phyloP scores from a whole-genome alignment of 2,113 vertebrate genomes.

The Larimichthys polyactis region DNA sequence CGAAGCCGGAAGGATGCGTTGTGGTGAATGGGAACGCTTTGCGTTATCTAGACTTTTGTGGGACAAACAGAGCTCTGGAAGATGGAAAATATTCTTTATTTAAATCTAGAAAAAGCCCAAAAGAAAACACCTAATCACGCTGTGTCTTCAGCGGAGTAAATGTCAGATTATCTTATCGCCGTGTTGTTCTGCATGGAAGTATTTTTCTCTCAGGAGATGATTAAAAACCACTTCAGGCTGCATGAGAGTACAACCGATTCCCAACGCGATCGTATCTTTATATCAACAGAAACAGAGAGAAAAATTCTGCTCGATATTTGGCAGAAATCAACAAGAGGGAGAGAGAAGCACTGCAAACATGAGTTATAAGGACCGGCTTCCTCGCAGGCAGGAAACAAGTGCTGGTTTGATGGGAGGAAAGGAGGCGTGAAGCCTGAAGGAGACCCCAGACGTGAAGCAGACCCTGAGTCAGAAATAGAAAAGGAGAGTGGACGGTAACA shows the following conservation, averaged over 20 bases:
- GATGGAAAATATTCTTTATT: too few species aligned
- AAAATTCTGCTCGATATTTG: neutral
- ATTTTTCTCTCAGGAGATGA: neutral
- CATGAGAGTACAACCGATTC: neutral
- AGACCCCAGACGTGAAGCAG: neutral
- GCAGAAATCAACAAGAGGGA: neutral
- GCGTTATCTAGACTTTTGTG: neutral
- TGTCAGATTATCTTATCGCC: neutral
- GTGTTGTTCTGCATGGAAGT: neutral
- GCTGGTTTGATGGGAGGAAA: too few species aligned
- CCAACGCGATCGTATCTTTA: neutral
- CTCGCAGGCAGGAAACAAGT: conserved; percentile 8
- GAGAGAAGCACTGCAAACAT: neutral
- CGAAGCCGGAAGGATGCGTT: too few species aligned
- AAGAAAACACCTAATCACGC: neutral
- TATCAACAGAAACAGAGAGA: neutral
- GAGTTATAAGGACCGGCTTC: conserved; percentile 3
- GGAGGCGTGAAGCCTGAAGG: neutral
- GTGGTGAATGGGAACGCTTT: too few species aligned
- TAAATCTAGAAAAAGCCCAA: neutral
- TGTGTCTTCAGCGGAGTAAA: neutral
- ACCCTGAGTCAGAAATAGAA: neutral
- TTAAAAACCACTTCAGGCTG: neutral
- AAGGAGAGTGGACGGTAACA: neutral
- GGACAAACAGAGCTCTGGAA: neutral